These are phyloP conservation scores for Brachyhypopomus gauderio DNA, from an alignment of 2,113 vertebrate species.

Conservation along the genomic window DNA sequence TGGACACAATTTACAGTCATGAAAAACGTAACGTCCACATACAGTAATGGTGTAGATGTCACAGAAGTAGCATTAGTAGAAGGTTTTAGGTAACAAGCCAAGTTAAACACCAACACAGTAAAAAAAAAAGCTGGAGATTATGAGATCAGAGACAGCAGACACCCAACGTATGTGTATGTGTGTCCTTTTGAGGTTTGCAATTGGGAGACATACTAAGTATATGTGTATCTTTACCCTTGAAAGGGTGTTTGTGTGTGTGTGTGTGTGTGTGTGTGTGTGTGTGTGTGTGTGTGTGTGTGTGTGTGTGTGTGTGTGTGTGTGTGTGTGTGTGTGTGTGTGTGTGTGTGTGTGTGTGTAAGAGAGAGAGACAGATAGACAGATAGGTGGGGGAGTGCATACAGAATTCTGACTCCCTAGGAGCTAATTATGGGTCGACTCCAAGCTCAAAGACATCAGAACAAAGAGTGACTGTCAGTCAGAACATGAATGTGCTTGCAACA, in stretches of 20 bases:
- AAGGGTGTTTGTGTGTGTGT: neutral
- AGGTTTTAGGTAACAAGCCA: neutral
- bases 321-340: neutral
- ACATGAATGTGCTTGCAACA: slow-evolving; percentile 16
- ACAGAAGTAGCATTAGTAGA: no score
- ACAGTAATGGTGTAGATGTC: no score
- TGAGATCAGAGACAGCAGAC: neutral
- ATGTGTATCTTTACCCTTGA: slow-evolving; percentile 20
- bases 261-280: neutral
- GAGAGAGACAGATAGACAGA: neutral
- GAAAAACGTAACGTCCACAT: no score
- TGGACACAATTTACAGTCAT: no score
- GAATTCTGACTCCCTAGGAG: slow-evolving; percentile 18
- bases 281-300: neutral
- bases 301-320: neutral
- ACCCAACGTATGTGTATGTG: neutral
- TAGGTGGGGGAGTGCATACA: neutral
- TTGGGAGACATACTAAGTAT: slow-evolving; percentile 7
- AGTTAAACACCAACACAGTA: neutral
- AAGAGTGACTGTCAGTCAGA: slow-evolving; percentile 36
- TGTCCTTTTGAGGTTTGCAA: neutral
- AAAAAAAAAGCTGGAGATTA: slow-evolving; percentile 11
- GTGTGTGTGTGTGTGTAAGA: neutral
- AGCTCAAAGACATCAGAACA: slow-evolving; percentile 28
- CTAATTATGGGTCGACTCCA: slow-evolving; percentile 36